Evolutionary conservation across 2,888 invertebrate species (phyloP).

Genomic region (Pheosia tremula): DNA sequence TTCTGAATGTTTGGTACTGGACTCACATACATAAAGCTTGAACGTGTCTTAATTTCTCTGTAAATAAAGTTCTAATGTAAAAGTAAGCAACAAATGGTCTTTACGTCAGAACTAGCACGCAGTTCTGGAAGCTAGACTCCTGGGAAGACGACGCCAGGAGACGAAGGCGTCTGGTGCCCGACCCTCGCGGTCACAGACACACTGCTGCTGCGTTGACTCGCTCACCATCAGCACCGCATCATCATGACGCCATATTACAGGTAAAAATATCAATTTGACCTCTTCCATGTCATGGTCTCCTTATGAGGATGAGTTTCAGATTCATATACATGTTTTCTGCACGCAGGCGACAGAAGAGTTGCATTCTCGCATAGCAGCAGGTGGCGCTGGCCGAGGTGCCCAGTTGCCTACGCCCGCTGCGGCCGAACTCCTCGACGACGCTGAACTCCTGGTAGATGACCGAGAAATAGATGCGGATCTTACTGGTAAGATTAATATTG

Average conservation of each 20-base stretch:
- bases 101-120: constrained; percentile 64
- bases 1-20: neutral
- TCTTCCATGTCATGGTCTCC: no score
- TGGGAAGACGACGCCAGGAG: constrained; percentile 99
- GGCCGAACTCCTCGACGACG: constrained; percentile 95
- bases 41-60: no score
- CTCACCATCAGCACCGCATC: constrained; percentile 90
- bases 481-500: constrained; percentile 81
- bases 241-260: constrained; percentile 96
- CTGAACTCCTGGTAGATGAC: constrained; percentile 95
- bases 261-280: constrained; percentile 55
- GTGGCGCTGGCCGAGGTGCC: constrained; percentile 76
- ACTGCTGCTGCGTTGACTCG: constrained; percentile 93
- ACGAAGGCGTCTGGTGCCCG: constrained; percentile 97
- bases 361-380: constrained; percentile 93
- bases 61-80: no score
- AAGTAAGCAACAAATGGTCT: no score
- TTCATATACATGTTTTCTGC: neutral
- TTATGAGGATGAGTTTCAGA: neutral
- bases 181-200: constrained; percentile 96
- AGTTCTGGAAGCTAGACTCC: constrained; percentile 97
- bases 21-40: no score
- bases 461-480: constrained; percentile 94
- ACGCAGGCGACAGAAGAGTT: constrained; percentile 94
- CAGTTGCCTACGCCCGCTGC: constrained; percentile 90